Evolutionary conservation across 2,888 invertebrate species (phyloP), one percentile per base, ranked within the genome.

Genomic region (Lycocerus yunnanus): DNA sequence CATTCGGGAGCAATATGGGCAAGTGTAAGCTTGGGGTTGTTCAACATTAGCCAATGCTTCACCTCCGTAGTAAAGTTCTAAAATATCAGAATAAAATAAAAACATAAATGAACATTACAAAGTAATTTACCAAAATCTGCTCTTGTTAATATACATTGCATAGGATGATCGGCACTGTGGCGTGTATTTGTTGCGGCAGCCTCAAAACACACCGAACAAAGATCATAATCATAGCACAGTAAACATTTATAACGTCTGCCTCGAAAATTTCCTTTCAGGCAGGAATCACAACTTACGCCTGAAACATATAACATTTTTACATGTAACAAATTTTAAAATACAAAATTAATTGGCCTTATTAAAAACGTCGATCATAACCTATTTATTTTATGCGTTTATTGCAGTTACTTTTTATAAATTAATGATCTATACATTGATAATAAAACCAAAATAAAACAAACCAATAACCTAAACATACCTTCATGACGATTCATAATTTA

Each of bases 231-330:
- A 89, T 97, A 98, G 90, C 99, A 99, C 85, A 98, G 94, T 88
- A 99, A 92, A 91, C 99, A 99, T 92, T 99, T 99, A 90, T 97
- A 99, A 85, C 99, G 93, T 88, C 97, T 94, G 85, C 98, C 98
- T 88, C 95, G 92, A 88, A 99, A 99, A 89, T 98, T 98, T 87
- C 95, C 96, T 91, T 97, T 97, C 89, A 97, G 92, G 92, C 99
- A 99, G 86, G 97, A 96, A 93, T 99, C 99, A 93, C 99, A 99
- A 92, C 98, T 98, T 87, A 99, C 98, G 91, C 98, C 99, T 97
- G n/a, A n/a, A n/a, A n/a, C n/a, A n/a, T n/a, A n/a, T n/a, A n/a
- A n/a, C n/a, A n/a, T n/a, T n/a, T n/a, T n/a, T n/a, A n/a, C n/a
- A n/a, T n/a, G n/a, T n/a, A n/a, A n/a, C n/a, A 43, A 43, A 43